Evolutionary conservation across 2,888 invertebrate species (phyloP), one percentile per base, ranked within the genome.

Genomic region (Nematopogon swammerdamellus): DNA sequence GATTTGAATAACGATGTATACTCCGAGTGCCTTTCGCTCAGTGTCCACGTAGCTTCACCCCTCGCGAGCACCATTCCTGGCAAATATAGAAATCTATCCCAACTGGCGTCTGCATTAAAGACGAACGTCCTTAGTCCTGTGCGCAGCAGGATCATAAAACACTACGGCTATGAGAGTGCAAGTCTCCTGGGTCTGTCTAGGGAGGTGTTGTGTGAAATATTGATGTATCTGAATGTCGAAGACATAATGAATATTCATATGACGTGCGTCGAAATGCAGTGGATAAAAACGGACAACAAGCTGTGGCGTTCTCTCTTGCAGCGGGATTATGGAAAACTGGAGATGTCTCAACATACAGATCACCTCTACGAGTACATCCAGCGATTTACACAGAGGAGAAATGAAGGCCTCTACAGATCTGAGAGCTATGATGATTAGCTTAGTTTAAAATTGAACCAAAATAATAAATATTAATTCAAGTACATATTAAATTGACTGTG

Each of bases 41-140:
- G 67, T 54, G 65, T 67, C 36, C 79, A 71, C 66, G 64, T 79
- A 49, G 70, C 69, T 10, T 65, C 68, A 45, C 66, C 68, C 11
- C 63, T 67, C 56, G 68, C 67, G 47, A 63, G 68, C 48, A 64
- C 64, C 6, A 67, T 70, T 43, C 69, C 70, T 47, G 65, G 68
- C 63, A 71, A 71, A 58, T 76, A 70, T 57, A 61, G 66, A 25
- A 70, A 75, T 49, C 55, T 83, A 42, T 74, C 74, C 55, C 73
- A 80, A 56, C 64, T 83, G 19, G 71, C 79, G 8, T 58, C 63
- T 42, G 72, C 68, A 49, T 70, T 85, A 51, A 85, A 85, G 57
- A 77, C 85, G 54, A 65, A 72, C 49, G 56, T 86, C 18, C 59
- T 81, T 42, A 68, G 77, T 29, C 82, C 85, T 20, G 72, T 84